Conservation (phyloP, 2,797 vertebrate species). For the Pteronotus mesoamericanus region DNA sequence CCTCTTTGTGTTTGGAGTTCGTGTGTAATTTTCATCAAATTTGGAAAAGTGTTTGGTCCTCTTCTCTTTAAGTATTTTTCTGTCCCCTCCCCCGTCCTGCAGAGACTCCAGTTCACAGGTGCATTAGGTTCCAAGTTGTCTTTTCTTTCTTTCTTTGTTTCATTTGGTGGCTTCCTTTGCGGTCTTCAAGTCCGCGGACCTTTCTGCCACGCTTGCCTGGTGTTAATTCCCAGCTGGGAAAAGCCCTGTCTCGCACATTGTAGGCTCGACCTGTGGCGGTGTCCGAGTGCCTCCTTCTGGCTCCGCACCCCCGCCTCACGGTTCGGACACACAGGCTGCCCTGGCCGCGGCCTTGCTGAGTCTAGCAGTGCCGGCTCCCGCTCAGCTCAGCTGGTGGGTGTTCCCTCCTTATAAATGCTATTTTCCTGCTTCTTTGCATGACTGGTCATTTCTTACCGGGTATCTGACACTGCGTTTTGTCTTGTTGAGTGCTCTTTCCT, state of each 20-base stretch:
- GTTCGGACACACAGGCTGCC: too few species aligned
- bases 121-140: accelerated
- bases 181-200: not conserved
- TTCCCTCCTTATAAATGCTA: not conserved
- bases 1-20: not conserved
- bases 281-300: too few species aligned
- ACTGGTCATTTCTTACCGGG: not conserved
- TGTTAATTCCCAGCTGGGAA: not conserved
- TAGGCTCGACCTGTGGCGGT: too few species aligned
- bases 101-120: accelerated
- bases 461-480: not conserved
- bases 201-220: not conserved
- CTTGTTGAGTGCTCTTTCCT: not conserved
- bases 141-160: not conserved
- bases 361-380: not conserved
- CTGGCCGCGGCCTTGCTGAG: too few species aligned
- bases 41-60: not conserved
- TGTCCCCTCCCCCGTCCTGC: not conserved
- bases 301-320: too few species aligned
- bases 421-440: not conserved
- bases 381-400: not conserved
- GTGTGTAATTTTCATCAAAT: not conserved
- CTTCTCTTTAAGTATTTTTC: not conserved
- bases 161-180: not conserved
- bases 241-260: not conserved